These are phyloP conservation scores for Sorex araneus DNA, from an alignment of 2,113 vertebrate genomes.

Conservation along the genomic window DNA sequence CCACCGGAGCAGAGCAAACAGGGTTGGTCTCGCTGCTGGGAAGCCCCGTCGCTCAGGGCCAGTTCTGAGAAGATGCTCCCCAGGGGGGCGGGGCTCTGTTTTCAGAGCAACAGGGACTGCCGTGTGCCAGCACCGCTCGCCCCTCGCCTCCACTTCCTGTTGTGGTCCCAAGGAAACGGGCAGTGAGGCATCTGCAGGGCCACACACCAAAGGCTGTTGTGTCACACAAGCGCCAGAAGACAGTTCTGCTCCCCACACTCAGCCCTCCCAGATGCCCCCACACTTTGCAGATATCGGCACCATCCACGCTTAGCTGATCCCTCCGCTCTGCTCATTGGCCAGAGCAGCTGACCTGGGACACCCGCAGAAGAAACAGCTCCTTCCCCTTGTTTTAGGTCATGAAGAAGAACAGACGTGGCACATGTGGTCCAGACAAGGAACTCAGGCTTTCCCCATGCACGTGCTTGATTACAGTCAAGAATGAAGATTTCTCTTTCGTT, in stretches of 20 bases:
- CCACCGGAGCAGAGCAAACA: not conserved
- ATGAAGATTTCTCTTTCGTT: conserved; percentile 28
- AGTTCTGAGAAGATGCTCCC: not conserved
- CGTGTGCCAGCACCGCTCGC: accelerated
- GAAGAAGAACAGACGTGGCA: not conserved
- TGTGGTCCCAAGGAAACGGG: not conserved
- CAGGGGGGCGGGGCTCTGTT: not conserved
- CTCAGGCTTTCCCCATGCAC: not conserved
- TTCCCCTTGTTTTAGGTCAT: not conserved
- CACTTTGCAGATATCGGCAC: not conserved
- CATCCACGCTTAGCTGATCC: not conserved
- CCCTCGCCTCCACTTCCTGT: not conserved
- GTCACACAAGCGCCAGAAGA: not conserved
- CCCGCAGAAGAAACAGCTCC: not conserved
- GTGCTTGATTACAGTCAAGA: not conserved
- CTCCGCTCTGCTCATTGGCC: not conserved
- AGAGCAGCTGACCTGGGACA: not conserved
- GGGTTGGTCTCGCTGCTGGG: not conserved
- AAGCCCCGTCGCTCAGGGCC: not conserved
- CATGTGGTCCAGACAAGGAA: not conserved
- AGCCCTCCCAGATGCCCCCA: not conserved
- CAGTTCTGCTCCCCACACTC: not conserved
- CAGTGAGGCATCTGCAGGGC: not conserved
- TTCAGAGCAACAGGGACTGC: not conserved
- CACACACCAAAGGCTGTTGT: not conserved